Percentiles rank a stretch among this genome's conserved stretches.
phyloP scores from a whole-genome alignment of 2,797 vertebrate genomes.

The Dendrocincla fuliginosa region DNA sequence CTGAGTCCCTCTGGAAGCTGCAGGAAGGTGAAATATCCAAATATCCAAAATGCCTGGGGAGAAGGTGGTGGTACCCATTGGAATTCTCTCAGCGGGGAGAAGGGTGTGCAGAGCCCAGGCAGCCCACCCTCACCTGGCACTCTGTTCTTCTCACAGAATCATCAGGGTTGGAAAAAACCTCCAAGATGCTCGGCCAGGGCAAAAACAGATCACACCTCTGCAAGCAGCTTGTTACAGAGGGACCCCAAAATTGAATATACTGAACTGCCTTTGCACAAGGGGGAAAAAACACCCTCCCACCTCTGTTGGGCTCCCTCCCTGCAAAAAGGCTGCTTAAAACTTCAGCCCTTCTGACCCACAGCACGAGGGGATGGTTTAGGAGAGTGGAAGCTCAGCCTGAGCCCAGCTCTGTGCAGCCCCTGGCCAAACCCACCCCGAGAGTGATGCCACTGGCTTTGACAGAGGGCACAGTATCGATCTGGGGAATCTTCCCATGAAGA shows the following conservation, averaged over 20 bases:
- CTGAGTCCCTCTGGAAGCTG: not conserved
- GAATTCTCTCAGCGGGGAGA: not conserved
- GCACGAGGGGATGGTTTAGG: not conserved
- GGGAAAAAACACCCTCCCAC: not conserved
- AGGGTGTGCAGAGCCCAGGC: not conserved
- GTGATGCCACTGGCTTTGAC: not conserved
- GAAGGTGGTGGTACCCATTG: not conserved
- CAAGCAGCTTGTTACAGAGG: not conserved
- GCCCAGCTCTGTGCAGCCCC: not conserved
- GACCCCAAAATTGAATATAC: rapidly evolving
- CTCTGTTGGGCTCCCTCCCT: rapidly evolving
- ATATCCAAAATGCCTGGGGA: not conserved
- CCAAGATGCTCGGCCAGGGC: rapidly evolving
- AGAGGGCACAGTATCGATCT: not conserved
- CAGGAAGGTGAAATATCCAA: not conserved
- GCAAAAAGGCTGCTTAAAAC: not conserved
- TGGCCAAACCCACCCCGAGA: not conserved
- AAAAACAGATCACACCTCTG: not conserved
- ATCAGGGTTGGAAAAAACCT: not conserved
- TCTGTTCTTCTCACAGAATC: not conserved
- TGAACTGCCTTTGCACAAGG: not conserved
- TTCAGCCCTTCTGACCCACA: rapidly evolving
- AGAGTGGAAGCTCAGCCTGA: rapidly evolving
- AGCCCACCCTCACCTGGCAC: not conserved
- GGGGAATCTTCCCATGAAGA: not conserved